Evolutionary conservation across 2,113 vertebrate species (phyloP), one percentile per base, ranked within the genome.

Genomic region (Halichoerus grypus): DNA sequence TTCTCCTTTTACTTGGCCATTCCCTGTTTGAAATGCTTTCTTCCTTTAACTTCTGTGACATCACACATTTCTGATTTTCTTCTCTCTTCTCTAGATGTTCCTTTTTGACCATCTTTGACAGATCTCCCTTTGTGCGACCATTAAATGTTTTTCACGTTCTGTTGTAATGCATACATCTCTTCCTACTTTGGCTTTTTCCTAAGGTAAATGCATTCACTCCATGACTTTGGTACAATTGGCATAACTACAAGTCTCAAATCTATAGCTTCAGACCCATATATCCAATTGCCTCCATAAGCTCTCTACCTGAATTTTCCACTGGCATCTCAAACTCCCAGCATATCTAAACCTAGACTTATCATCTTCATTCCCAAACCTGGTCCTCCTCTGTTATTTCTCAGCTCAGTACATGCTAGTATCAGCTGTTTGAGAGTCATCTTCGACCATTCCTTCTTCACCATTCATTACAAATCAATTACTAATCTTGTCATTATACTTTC

Each of bases 21-120:
- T 95, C 74, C 31, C 24, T 92, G 65, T 88, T 95, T 86, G 72
- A 94, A 86, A 89, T n/a, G 36, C 36, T 94, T 77, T 87, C 19
- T 77, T 81, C 42, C 46, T n/a, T 86, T 77, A 36, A 93, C 36
- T 65, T 91, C 28, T 65, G 22, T 51, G 61, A 81, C 2, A 82
- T 79, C 69, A 51, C 36, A 69, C 19, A n/a, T 59, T 95, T 65
- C 33, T 92, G 65, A 67, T 69, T 85, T 92, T 85, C 49, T 72
- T 72, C 14, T 84, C 95, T 80, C 33, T 82, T 88, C 46, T 80
- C 55, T 76, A n/a, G 51, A 5, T 89, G 31, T 4, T 94, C 53
- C n/a, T 87, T 81, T 55, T 79, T 71, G 51, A 49, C 28, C 5
- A 46, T 82, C 69, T 90, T 71, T 86, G 81, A 84, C 21, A 90